These are phyloP conservation scores for Neosilurus mollespiculum DNA, from an alignment of 2,797 vertebrate species.

Conservation along the genomic window DNA sequence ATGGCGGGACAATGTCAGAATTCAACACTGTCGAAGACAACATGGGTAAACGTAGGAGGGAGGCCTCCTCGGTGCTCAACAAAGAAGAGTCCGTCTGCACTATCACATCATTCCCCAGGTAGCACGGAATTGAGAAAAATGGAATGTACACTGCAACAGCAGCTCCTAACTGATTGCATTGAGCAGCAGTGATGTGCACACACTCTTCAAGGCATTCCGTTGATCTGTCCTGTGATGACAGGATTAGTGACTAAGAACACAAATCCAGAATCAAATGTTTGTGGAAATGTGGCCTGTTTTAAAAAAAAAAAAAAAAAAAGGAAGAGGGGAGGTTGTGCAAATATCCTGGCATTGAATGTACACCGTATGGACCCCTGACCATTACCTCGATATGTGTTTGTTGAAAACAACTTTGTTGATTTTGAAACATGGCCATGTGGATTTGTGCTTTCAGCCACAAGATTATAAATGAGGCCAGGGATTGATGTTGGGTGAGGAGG, in stretches of 20 bases:
- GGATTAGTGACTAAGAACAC: background rate
- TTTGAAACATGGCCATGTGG: background rate
- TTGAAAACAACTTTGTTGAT: too few species aligned
- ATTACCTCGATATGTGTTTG: too few species aligned
- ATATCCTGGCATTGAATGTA: too few species aligned
- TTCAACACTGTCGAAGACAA: conserved; percentile 98
- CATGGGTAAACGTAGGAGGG: conserved; percentile 90
- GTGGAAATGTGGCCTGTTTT: background rate
- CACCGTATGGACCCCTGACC: too few species aligned
- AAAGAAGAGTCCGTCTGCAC: conserved; percentile 86
- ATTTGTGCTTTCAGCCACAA: background rate
- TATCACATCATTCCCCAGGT: conserved; percentile 95
- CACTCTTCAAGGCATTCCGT: background rate
- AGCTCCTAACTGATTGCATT: background rate
- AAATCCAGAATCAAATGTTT: background rate
- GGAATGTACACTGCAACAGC: background rate
- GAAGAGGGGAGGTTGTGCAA: background rate
- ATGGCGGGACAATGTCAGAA: conserved; percentile 96
- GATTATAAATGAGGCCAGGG: background rate
- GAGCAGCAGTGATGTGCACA: background rate
- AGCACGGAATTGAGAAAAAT: background rate
- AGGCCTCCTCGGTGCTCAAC: conserved; percentile 85
- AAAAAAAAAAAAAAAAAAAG: background rate
- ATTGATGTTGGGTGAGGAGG: background rate
- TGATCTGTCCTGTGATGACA: background rate